phyloP scores from a whole-genome alignment of 2,113 vertebrate species.

The Numenius arquata region DNA sequence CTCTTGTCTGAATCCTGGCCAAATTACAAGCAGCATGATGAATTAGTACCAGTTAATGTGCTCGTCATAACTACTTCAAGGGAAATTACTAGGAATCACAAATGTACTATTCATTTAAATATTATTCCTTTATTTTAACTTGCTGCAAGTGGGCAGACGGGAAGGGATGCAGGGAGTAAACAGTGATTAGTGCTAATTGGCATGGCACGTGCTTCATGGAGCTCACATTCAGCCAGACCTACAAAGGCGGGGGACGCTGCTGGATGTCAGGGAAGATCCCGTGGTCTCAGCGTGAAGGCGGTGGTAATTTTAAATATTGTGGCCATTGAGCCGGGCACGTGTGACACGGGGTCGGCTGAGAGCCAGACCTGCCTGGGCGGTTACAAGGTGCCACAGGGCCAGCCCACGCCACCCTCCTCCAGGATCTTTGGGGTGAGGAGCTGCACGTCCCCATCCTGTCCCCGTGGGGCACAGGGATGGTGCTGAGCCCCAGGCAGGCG shows the following conservation, averaged over 20 bases:
- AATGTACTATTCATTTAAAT: background rate
- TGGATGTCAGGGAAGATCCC: background rate
- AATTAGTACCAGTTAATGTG: background rate
- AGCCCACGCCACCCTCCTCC: background rate
- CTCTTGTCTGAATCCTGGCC: background rate
- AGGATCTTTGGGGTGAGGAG: background rate
- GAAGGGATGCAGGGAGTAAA: background rate
- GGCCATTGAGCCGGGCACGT: fast-evolving
- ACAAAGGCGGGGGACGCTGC: fast-evolving
- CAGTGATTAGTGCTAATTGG: background rate
- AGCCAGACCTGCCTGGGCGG: background rate
- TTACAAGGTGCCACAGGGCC: background rate
- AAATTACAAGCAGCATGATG: background rate
- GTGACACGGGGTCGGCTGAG: fast-evolving
- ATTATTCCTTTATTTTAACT: background rate
- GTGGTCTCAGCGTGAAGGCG: background rate
- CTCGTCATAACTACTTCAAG: background rate
- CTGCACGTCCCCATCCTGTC: fast-evolving
- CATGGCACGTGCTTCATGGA: background rate
- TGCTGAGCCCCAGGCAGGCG: background rate
- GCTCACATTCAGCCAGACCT: background rate
- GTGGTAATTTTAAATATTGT: background rate
- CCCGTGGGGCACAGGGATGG: fast-evolving
- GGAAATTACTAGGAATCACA: background rate
- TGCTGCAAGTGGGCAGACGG: background rate